Conservation (phyloP, 2,888 invertebrate species). For the Sicus ferrugineus region DNA sequence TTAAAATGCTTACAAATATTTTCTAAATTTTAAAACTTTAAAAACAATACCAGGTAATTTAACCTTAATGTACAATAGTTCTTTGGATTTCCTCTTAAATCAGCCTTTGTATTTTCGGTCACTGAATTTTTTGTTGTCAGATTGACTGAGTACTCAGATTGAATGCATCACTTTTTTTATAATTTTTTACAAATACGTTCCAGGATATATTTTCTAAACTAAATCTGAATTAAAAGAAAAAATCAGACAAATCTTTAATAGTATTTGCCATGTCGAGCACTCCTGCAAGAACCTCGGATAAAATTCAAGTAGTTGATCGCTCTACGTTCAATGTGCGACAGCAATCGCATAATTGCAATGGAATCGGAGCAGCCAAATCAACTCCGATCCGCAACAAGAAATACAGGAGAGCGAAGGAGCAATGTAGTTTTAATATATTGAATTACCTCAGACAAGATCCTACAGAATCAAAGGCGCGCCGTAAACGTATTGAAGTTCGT, state of each 20-base stretch:
- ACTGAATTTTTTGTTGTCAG: too few species aligned
- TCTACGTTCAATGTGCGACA: constrained; percentile 36
- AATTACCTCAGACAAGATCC: constrained; percentile 29
- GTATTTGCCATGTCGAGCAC: not conserved
- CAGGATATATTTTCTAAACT: too few species aligned
- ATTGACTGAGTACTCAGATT: too few species aligned
- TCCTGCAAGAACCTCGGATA: constrained; percentile 34
- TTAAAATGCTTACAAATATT: too few species aligned
- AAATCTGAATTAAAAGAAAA: not conserved
- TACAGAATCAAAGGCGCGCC: not conserved
- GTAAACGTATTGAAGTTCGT: constrained; percentile 13
- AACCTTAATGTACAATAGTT: too few species aligned
- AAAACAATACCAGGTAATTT: too few species aligned
- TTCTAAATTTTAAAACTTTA: too few species aligned
- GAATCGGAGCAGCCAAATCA: not conserved
- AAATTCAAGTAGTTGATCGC: constrained; percentile 37
- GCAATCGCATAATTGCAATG: constrained; percentile 2
- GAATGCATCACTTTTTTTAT: too few species aligned
- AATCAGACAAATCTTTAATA: not conserved
- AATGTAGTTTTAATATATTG: constrained; percentile 38
- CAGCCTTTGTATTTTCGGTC: too few species aligned
- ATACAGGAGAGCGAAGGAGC: constrained; percentile 35
- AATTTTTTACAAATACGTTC: too few species aligned
- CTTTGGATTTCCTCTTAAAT: too few species aligned
- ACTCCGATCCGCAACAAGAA: constrained; percentile 38